phyloP scores from a whole-genome alignment of 92 coral and sea anemone species.

The Phenganax subtilis region DNA sequence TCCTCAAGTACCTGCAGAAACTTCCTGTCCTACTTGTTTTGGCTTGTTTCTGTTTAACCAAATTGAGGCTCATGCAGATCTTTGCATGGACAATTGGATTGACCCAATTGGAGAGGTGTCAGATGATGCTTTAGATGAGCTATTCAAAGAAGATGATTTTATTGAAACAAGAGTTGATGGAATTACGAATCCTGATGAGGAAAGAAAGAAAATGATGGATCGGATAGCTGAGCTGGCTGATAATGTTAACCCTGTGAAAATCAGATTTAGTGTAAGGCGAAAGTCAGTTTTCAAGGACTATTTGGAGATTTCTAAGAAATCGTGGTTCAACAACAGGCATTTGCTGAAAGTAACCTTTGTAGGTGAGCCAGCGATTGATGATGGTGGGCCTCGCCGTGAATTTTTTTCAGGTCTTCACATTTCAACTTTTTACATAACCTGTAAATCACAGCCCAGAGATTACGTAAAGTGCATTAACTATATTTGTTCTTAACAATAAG shows the following conservation, averaged over 20 bases:
- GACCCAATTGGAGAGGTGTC: conserved; percentile 57
- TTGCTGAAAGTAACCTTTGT: conserved; percentile 53
- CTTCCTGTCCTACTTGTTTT: conserved; percentile 50
- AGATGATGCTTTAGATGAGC: conserved; percentile 33
- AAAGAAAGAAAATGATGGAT: conserved; percentile 19
- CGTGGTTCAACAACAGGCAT: conserved; percentile 56
- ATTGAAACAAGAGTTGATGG: conserved; percentile 26
- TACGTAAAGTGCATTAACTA: too few relatives aligned
- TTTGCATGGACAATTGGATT: conserved; percentile 44
- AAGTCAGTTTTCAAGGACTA: conserved; percentile 54
- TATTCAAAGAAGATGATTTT: background rate
- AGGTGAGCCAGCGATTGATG: conserved; percentile 65
- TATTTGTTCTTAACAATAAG: too few relatives aligned
- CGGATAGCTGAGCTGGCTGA: conserved; percentile 33
- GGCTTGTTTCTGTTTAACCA: conserved; percentile 46
- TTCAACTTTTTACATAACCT: background rate
- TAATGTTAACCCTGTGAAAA: conserved; percentile 23
- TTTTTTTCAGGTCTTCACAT: conserved; percentile 60
- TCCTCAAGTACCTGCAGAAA: background rate
- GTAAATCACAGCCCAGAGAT: too few relatives aligned
- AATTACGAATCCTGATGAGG: conserved; percentile 30
- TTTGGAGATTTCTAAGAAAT: conserved; percentile 51
- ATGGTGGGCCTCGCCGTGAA: conserved; percentile 66
- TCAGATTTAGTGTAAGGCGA: conserved; percentile 49
- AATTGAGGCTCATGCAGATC: conserved; percentile 59